These are phyloP conservation scores for Anser brachyrhynchus DNA, from an alignment of 2,113 vertebrate species.

Conservation along the genomic window DNA sequence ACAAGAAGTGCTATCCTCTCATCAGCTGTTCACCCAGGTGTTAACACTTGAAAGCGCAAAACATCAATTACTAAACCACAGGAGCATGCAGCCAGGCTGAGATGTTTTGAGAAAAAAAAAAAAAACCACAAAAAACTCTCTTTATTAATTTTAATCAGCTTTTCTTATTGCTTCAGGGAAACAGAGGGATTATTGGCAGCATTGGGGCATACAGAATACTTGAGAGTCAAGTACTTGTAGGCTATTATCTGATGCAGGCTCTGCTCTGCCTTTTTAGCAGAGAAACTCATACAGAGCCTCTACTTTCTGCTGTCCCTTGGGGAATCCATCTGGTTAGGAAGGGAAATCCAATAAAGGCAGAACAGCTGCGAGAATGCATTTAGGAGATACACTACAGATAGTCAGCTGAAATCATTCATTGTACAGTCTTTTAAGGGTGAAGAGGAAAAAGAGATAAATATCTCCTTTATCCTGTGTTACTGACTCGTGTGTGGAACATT, in stretches of 20 bases:
- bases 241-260: neutral
- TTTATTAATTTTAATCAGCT: neutral
- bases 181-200: neutral
- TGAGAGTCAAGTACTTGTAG: too few relatives aligned
- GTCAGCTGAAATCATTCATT: neutral
- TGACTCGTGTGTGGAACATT: accelerated
- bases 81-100: neutral
- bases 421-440: neutral
- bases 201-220: accelerated
- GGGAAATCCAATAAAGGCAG: neutral
- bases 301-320: neutral
- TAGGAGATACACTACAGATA: neutral
- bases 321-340: neutral
- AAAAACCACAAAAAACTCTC: too few relatives aligned
- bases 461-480: neutral
- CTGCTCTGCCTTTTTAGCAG: neutral
- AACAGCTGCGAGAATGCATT: neutral
- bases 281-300: neutral
- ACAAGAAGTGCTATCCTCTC: accelerated
- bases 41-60: neutral
- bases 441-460: neutral
- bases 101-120: neutral
- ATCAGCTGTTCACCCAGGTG: neutral
- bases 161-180: neutral
- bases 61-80: neutral